Percentiles rank a stretch among this genome's conserved stretches.
Evolutionary conservation across 1,140 invertebrate species (phyloP).

Genomic region (Holotrichia oblita): DNA sequence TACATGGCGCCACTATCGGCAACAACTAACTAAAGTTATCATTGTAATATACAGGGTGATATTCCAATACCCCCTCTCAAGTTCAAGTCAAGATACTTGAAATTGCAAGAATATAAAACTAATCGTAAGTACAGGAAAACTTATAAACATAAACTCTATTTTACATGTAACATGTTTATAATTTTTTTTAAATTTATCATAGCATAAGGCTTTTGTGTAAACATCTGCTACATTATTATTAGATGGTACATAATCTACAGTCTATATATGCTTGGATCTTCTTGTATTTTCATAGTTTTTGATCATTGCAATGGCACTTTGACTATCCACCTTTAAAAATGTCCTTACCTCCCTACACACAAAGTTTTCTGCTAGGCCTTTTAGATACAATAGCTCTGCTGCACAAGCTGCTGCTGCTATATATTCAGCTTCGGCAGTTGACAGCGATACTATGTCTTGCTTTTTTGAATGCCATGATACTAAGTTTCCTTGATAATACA

Average conservation of each 20-base stretch:
- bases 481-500: constrained; percentile 20
- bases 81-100: neutral
- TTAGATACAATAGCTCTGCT: constrained; percentile 23
- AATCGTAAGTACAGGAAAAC: neutral
- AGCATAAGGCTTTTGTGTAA: constrained; percentile 25
- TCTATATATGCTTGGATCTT: constrained; percentile 34
- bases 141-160: neutral
- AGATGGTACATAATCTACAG: neutral
- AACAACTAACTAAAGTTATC: too few species aligned
- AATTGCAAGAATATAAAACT: neutral
- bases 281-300: constrained; percentile 39
- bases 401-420: constrained; percentile 15
- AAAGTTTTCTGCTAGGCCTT: constrained; percentile 18
- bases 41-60: neutral
- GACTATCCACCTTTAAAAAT: constrained; percentile 19
- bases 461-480: constrained; percentile 39
- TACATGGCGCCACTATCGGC: too few species aligned
- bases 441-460: constrained; percentile 16
- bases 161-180: constrained; percentile 1
- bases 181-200: constrained; percentile 16
- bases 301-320: constrained; percentile 37
- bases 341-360: neutral
- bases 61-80: constrained; percentile 21
- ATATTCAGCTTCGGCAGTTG: constrained; percentile 37
- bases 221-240: constrained; percentile 31